These are phyloP conservation scores for Mesembrinibis cayennensis DNA, from an alignment of 2,113 vertebrate species.

Conservation along the genomic window DNA sequence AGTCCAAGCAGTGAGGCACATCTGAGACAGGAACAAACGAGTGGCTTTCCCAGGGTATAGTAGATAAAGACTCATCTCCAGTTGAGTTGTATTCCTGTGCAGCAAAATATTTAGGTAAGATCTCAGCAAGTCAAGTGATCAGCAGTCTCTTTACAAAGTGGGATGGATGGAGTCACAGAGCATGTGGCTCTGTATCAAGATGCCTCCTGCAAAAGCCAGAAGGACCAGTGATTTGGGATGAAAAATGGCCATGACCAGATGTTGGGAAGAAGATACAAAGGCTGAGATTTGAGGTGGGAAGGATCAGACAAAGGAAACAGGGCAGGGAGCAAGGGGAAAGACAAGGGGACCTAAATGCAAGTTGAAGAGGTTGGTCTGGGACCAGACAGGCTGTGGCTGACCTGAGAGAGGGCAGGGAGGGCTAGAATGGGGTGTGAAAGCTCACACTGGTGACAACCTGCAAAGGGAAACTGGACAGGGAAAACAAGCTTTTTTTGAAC, in stretches of 20 bases:
- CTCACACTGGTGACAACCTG: background rate
- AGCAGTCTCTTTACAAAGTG: background rate
- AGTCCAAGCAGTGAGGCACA: background rate
- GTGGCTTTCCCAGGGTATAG: background rate
- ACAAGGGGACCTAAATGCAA: background rate
- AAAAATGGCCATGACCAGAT: background rate
- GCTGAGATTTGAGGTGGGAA: background rate
- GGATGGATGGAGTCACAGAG: background rate
- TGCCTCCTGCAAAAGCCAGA: background rate
- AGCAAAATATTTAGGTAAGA: background rate
- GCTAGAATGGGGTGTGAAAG: background rate
- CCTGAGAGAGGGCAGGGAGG: background rate
- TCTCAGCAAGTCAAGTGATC: background rate
- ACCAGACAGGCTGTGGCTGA: background rate
- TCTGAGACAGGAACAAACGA: background rate
- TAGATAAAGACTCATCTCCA: background rate
- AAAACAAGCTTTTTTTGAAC: background rate
- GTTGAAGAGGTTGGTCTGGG: background rate
- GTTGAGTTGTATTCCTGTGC: background rate
- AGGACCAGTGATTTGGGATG: background rate
- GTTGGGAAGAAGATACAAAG: background rate
- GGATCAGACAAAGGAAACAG: background rate
- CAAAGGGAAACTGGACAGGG: background rate
- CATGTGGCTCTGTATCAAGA: fast-evolving
- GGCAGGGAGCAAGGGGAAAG: background rate